Base-by-base conservation (phyloP, 2,888 invertebrate genomes). In the Rhagium mordax region DNA sequence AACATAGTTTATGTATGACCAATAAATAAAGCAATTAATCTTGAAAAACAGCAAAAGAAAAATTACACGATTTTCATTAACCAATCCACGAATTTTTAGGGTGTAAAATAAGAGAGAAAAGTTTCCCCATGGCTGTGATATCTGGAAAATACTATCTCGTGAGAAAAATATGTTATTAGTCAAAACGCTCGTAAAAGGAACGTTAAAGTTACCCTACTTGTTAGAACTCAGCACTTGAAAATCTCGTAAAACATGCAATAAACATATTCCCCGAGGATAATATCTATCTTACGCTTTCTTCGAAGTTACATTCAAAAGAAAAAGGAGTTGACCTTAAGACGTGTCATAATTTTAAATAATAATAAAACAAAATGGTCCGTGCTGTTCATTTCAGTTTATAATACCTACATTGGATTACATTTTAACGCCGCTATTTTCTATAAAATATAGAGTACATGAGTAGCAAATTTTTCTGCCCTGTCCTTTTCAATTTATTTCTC, bases 201-300 rank as follows among this genome's bases (percentile, higher is more conserved):
- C 59, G 59, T 61, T 67, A 67, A 67, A 59, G 41, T 67, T 49
- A 61, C 47, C 60, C 61, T 49, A 24, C 51, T 47, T 57, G 69
- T 61, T 69, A 61, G 16, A 48, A 27, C 61, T 69, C 69, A 53
- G 33, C 53, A 65, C 53, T 61, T 51, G 51, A 61, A 60, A 69
- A 69, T 69, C 60, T 51, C 69, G 61, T 69, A 69, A 64, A 70
- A 70, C 55, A 70, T 62, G 70, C 62, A 48, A 53, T 64, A 70
- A 70, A 70, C 61, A 55, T 51, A 55, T 55, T 64, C 64, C 62
- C 62, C 20, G 10, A 53, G 64, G 59, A 70, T 53, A 70, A 64
- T 70, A 47, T n/a, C n/a, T 53, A 70, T 70, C 64, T 15, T 55
- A 41, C 64, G 47, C 55, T n/a, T 47, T 51, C 15, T 47, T 16